phyloP scores from a whole-genome alignment of 2,888 invertebrate species.

The Drosophila fulvimacula region DNA sequence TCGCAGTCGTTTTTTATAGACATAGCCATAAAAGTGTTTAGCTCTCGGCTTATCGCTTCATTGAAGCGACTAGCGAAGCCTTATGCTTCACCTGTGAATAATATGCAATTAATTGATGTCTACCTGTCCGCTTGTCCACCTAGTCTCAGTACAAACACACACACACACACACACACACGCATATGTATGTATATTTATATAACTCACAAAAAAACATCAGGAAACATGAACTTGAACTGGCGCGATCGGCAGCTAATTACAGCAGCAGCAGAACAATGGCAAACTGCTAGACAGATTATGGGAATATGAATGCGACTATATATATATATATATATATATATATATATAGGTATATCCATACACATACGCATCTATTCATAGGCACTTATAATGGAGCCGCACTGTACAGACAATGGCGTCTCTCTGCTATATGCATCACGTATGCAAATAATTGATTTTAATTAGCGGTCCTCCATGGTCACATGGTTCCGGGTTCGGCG shows the following conservation, averaged over 20 bases:
- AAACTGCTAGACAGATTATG: conserved; percentile 43
- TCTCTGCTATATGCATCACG: conserved; percentile 5
- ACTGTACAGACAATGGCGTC: conserved; percentile 1
- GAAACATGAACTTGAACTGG: conserved; percentile 55
- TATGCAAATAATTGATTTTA: conserved; percentile 32
- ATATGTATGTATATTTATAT: not conserved
- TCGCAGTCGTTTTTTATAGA: conserved; percentile 10
- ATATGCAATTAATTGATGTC: conserved; percentile 68
- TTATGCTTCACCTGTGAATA: conserved; percentile 39
- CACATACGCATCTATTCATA: conserved; percentile 7
- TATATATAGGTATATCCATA: conserved; percentile 5
- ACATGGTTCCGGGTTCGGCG: conserved; percentile 10
- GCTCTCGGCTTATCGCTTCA: conserved; percentile 45
- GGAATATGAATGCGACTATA: conserved; percentile 36
- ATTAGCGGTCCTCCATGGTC: conserved; percentile 39
- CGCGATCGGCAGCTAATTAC: conserved; percentile 48
- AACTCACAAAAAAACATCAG: conserved; percentile 27
- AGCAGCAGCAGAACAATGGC: conserved; percentile 53
- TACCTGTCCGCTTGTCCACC: conserved; percentile 10
- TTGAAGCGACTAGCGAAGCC: conserved; percentile 35
- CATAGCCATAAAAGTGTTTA: conserved; percentile 31
- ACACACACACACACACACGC: not conserved
- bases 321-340: not conserved
- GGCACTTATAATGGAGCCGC: not conserved
- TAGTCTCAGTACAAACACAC: not conserved